Evolutionary conservation across 2,888 invertebrate species (phyloP), one percentile per base, ranked within the genome.

Genomic region (Arrhopalites spinosus): DNA sequence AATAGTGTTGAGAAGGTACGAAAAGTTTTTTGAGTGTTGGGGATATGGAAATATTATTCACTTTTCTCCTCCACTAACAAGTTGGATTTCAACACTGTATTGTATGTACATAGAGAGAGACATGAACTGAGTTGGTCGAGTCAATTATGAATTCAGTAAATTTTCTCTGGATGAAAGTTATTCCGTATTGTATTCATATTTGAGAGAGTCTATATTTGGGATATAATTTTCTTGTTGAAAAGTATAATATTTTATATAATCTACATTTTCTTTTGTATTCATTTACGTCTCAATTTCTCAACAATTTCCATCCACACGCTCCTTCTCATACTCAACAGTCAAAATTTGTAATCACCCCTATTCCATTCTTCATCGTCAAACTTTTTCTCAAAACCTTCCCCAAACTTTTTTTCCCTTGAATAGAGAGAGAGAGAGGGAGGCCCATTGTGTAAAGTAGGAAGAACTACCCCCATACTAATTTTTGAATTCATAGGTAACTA

Each of bases 141-240:
- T 72, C 72, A 72, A 72, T 72, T 64, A 72, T 63, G 47, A 72
- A 72, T 72, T 64, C 47, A 63, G 63, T 66, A 36, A 66, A 66
- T 74, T 68, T 69, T 61, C 53, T 66, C 47, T 56, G 25, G 11
- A 20, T 64, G 69, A 63, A 61, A 64, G 43, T 69, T 43, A 72
- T 72, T 63, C 72, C 27, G 43, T 56, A 25, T 50, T 43, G 27
- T 63, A 36, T n/a, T 47, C 43, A 15, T 50, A 45, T 15, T 45
- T 15, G 8, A 45, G 45, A 15, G 7, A 11, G 45, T 7, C 45
- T 45, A 7, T 45, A 15, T 7, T 45, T 45, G 45, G 45, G 45
- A 11, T 45, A 45, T 45, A 45, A 45, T 11, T 45, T 47, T 45
- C 45, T 45, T 15, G 8, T 45, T 11, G 7, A 11, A 11, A 7